phyloP scores from a whole-genome alignment of 2,797 vertebrate genomes.

The Melanotaenia trifasciata region DNA sequence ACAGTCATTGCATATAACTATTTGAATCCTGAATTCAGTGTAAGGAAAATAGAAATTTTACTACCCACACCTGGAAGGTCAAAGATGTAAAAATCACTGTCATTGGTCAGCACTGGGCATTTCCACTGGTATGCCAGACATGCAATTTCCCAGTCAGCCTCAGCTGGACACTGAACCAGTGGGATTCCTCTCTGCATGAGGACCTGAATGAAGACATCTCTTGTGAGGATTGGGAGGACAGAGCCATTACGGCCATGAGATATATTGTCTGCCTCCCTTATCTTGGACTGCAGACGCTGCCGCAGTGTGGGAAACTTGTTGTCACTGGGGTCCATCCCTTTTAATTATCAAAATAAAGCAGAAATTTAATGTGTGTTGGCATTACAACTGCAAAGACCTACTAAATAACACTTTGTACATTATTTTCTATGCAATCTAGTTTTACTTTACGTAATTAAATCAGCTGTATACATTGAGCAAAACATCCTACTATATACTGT shows the following conservation, averaged over 20 bases:
- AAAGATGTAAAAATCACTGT: constrained; percentile 97
- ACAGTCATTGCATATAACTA: neutral
- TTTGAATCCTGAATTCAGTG: constrained; percentile 4
- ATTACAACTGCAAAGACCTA: neutral
- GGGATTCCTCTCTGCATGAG: constrained; percentile 83
- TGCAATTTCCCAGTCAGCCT: constrained; percentile 94
- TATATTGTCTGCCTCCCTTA: constrained; percentile 84
- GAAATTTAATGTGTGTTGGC: neutral
- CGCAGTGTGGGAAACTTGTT: constrained; percentile 90
- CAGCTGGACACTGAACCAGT: constrained; percentile 90
- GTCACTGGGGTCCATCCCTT: constrained; percentile 88
- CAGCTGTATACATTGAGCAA: neutral
- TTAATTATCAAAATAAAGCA: constrained; percentile 2
- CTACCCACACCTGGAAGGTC: constrained; percentile 84
- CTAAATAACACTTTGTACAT: neutral
- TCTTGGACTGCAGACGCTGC: constrained; percentile 85
- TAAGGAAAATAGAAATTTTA: neutral
- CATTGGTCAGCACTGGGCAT: constrained; percentile 91
- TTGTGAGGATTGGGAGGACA: constrained; percentile 87
- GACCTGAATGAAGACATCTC: constrained; percentile 89
- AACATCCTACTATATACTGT: neutral
- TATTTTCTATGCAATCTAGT: neutral
- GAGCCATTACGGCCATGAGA: constrained; percentile 78
- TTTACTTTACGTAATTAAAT: neutral
- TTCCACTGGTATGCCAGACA: constrained; percentile 91